These are phyloP conservation scores for Nematostella vectensis DNA, from an alignment of 92 coral and sea anemone species.

Conservation along the genomic window DNA sequence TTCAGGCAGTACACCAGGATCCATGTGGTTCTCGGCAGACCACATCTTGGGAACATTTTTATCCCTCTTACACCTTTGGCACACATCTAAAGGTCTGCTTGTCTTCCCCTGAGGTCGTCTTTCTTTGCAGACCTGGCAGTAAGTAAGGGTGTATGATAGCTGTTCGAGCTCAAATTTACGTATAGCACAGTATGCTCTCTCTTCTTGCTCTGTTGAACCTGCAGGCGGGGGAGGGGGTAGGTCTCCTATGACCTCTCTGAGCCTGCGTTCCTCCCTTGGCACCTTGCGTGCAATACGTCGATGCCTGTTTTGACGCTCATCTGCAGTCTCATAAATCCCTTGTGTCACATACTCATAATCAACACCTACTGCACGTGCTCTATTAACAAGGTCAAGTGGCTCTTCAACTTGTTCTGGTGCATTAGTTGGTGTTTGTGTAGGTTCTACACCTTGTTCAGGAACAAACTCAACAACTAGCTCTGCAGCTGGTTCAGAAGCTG, in stretches of 20 bases:
- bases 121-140: slow-evolving; percentile 22
- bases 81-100: background rate
- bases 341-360: background rate
- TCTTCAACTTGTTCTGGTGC: background rate
- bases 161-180: slow-evolving; percentile 16
- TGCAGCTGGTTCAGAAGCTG: no score
- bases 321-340: no score
- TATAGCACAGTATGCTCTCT: slow-evolving; percentile 10
- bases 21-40: slow-evolving; percentile 18
- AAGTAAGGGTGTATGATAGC: background rate
- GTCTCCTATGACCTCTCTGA: slow-evolving; percentile 5
- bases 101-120: background rate
- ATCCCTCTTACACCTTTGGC: slow-evolving; percentile 9
- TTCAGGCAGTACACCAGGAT: no score
- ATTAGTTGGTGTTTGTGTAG: no score
- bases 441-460: no score
- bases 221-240: slow-evolving; percentile 8
- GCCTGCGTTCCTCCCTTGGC: background rate
- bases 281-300: slow-evolving; percentile 1
- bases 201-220: background rate
- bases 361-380: background rate
- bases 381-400: background rate
- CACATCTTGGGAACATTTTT: slow-evolving; percentile 12
- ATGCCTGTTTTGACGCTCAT: slow-evolving; percentile 1
- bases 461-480: no score